These are phyloP conservation scores for Amphimedon queenslandica DNA, from an alignment of 37 sponge, comb jelly and placozoan genomes.

Conservation along the genomic window DNA sequence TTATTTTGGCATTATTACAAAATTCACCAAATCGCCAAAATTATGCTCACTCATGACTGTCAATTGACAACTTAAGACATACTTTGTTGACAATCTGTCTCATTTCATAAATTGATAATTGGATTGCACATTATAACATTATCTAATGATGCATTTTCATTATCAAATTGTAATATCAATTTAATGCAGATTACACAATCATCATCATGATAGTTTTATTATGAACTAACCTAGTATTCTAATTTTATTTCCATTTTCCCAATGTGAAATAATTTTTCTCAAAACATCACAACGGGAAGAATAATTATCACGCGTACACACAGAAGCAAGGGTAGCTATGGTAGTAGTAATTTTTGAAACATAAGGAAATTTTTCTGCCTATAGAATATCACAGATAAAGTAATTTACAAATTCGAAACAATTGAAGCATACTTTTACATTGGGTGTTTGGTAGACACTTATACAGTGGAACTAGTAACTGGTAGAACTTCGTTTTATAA, in stretches of 20 bases:
- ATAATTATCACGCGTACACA: not conserved
- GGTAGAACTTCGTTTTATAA: not conserved
- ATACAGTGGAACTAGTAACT: not conserved
- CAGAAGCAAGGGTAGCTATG: not conserved
- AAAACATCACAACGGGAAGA: not conserved
- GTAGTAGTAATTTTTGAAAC: not conserved
- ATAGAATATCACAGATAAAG: not conserved
- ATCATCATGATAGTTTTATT: not conserved
- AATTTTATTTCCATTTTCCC: not conserved
- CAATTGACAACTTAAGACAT: no score
- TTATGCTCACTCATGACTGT: no score
- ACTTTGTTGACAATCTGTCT: no score
- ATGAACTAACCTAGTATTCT: not conserved
- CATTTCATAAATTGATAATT: no score
- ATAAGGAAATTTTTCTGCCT: not conserved
- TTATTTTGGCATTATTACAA: no score
- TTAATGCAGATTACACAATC: no score
- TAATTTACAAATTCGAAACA: not conserved
- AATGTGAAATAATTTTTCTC: not conserved
- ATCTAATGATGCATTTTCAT: no score
- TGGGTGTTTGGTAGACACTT: slow-evolving; percentile 3
- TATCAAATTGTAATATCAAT: no score
- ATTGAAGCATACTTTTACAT: slow-evolving; percentile 7
- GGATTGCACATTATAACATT: no score
- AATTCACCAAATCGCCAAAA: no score